phyloP scores from a whole-genome alignment of 2,888 invertebrate genomes.

The Apantesis nais region DNA sequence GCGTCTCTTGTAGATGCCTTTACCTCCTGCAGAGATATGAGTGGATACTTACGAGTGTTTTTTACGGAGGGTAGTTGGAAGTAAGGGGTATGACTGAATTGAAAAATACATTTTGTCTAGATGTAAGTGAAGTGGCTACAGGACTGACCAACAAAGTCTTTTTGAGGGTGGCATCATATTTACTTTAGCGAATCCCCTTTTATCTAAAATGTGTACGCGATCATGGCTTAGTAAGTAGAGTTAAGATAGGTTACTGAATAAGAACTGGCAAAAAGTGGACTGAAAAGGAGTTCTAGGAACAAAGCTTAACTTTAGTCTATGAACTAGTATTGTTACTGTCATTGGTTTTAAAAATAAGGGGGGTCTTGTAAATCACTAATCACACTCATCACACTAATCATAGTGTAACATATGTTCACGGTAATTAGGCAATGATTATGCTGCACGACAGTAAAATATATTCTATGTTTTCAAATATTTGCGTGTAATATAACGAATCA shows the following conservation, averaged over 20 bases:
- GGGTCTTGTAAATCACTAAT: too few species aligned
- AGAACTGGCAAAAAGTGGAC: too few species aligned
- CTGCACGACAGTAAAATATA: too few species aligned
- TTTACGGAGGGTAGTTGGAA: constrained; percentile 47
- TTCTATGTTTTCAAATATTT: too few species aligned
- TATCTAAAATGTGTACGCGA: background rate
- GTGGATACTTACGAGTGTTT: constrained; percentile 59
- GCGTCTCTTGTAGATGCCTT: constrained; percentile 64
- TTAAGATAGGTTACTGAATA: background rate
- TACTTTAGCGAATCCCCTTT: background rate
- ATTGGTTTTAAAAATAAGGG: too few species aligned
- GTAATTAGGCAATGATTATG: too few species aligned
- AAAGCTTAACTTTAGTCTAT: too few species aligned
- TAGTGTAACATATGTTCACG: too few species aligned
- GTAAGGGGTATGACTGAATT: constrained; percentile 33
- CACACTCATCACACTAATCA: too few species aligned
- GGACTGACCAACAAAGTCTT: background rate
- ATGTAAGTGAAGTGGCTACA: background rate
- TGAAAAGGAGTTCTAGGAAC: too few species aligned
- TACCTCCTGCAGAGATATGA: constrained; percentile 56
- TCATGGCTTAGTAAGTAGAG: background rate
- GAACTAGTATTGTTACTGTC: background rate
- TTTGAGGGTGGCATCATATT: constrained; percentile 1
- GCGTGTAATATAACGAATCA: background rate
- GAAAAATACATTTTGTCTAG: constrained; percentile 1